phyloP scores from a whole-genome alignment of 92 coral and sea anemone species.

The Porites rus region DNA sequence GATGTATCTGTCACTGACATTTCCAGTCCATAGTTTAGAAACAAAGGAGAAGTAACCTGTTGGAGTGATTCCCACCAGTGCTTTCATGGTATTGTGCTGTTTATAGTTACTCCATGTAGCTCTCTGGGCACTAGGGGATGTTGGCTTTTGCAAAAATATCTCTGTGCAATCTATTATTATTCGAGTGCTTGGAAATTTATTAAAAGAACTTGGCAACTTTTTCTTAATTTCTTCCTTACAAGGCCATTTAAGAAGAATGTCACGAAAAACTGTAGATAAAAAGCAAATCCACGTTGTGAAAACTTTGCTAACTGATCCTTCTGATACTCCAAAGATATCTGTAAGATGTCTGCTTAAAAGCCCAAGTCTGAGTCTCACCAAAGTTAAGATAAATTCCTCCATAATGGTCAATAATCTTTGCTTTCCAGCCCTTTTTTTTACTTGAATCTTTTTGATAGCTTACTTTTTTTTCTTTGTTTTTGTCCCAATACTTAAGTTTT shows the following conservation, averaged over 20 bases:
- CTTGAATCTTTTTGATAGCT: slow-evolving; percentile 3
- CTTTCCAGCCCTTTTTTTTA: slow-evolving; percentile 38
- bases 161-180: too few species aligned
- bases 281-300: too few species aligned
- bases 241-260: too few species aligned
- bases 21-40: too few species aligned
- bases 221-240: too few species aligned
- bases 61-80: slow-evolving; percentile 47
- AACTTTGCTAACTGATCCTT: too few species aligned
- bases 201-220: too few species aligned
- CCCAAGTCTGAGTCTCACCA: slow-evolving; percentile 27
- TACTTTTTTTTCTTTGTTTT: slow-evolving; percentile 32
- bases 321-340: slow-evolving; percentile 38
- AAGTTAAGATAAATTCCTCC: slow-evolving; percentile 25
- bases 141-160: too few species aligned
- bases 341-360: slow-evolving; percentile 30
- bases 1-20: slow-evolving; percentile 3
- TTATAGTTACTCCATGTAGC: slow-evolving; percentile 34
- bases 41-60: too few species aligned
- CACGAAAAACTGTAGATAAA: too few species aligned
- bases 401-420: slow-evolving; percentile 24
- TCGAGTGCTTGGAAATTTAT: too few species aligned
- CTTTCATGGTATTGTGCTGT: slow-evolving; percentile 49
- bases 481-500: slow-evolving; percentile 50
- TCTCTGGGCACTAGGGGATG: too few species aligned